Evolutionary conservation across 2,888 invertebrate genomes (phyloP).

Genomic region (Hypomecis punctinalis): DNA sequence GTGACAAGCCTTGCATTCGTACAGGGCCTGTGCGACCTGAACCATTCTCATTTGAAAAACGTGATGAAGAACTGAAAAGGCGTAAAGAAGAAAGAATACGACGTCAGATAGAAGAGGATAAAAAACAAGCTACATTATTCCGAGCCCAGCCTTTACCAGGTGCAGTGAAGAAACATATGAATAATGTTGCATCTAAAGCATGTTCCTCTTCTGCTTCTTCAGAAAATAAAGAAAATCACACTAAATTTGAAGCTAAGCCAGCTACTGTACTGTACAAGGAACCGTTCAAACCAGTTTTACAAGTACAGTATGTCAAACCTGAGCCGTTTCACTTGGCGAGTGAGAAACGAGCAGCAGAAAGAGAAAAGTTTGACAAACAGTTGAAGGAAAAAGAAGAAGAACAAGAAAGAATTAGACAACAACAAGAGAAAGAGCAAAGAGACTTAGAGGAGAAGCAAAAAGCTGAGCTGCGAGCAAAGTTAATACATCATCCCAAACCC

Average conservation of each 20-base stretch:
- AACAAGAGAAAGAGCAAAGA: conserved; percentile 66
- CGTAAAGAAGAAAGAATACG: conserved; percentile 87
- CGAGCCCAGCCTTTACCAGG: conserved; percentile 89
- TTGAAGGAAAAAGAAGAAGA: conserved; percentile 83
- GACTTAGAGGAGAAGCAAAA: conserved; percentile 81
- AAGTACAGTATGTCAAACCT: conserved; percentile 71
- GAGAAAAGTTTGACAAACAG: conserved; percentile 85
- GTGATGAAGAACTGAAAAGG: conserved; percentile 83
- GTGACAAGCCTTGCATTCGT: conserved; percentile 52
- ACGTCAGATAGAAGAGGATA: conserved; percentile 83
- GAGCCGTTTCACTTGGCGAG: conserved; percentile 87
- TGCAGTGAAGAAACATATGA: conserved; percentile 74
- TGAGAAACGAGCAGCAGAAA: conserved; percentile 86
- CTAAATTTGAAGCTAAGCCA: conserved; percentile 87
- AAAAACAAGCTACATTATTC: conserved; percentile 86
- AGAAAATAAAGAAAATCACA: conserved; percentile 75
- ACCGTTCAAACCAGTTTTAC: conserved; percentile 87
- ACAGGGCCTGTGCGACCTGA: conserved; percentile 66
- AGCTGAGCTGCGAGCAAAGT: conserved; percentile 80
- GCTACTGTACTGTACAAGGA: conserved; percentile 86
- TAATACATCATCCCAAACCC: conserved; percentile 87
- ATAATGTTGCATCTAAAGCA: conserved; percentile 56
- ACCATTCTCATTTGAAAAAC: conserved; percentile 89
- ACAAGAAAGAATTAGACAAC: conserved; percentile 68
- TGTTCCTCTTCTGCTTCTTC: conserved; percentile 66